Conservation (phyloP, 2,888 invertebrate species). For the Cephus spinipes region DNA sequence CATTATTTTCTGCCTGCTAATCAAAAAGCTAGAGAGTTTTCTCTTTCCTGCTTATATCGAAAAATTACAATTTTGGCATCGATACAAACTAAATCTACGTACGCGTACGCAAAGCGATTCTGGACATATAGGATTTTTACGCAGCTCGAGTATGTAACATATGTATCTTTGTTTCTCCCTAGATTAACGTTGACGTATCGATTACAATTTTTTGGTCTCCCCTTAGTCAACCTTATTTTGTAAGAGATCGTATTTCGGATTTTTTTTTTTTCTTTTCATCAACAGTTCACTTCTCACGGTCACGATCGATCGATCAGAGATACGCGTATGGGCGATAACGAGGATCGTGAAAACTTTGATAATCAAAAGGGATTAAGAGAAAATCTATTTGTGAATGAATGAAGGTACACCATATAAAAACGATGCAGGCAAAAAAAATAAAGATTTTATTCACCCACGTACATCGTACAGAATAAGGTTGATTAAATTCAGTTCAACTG, state of each 20-base stretch:
- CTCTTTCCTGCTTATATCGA: background rate
- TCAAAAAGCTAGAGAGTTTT: background rate
- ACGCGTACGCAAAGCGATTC: background rate
- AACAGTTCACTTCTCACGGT: background rate
- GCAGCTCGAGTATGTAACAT: background rate
- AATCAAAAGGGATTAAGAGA: background rate
- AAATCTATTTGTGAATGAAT: background rate
- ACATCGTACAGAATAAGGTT: constrained; percentile 60
- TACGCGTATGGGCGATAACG: background rate
- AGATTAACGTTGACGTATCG: background rate
- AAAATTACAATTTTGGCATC: background rate
- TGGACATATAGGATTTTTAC: background rate
- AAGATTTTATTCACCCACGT: constrained; percentile 59
- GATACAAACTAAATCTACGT: background rate
- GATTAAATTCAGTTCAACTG: constrained; percentile 52
- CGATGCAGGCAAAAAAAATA: constrained; percentile 61
- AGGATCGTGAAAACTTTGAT: background rate
- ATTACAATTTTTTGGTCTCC: constrained; percentile 3
- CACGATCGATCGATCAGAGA: background rate
- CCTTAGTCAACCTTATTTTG: constrained; percentile 29
- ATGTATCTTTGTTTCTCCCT: background rate
- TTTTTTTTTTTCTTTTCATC: background rate
- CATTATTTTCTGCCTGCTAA: background rate
- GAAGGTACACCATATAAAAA: constrained; percentile 52
- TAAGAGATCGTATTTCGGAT: background rate